Conservation (phyloP, 1,140 invertebrate species). For the Drosophila arawakana region DNA sequence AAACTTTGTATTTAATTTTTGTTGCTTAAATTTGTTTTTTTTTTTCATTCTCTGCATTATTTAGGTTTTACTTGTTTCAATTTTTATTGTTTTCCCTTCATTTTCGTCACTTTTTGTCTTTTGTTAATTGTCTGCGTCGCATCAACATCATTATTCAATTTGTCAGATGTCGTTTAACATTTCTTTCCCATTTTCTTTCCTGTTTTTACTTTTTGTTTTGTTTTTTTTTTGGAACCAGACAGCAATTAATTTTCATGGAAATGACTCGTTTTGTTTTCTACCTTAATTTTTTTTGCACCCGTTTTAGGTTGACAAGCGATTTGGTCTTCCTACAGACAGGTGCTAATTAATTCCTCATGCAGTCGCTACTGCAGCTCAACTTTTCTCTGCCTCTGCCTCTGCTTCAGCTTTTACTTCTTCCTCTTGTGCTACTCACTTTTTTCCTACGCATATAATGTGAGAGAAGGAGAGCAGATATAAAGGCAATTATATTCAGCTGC, state of each 20-base stretch:
- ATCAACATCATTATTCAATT: constrained; percentile 49
- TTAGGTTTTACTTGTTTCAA: neutral
- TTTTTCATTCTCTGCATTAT: neutral
- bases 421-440: constrained; percentile 5
- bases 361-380: neutral
- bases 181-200: neutral
- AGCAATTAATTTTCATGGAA: constrained; percentile 75
- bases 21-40: neutral
- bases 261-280: constrained; percentile 62
- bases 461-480: constrained; percentile 19
- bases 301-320: constrained; percentile 12
- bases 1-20: neutral
- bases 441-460: constrained; percentile 17
- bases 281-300: constrained; percentile 8
- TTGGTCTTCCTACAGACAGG: constrained; percentile 5
- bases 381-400: neutral
- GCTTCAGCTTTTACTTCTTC: neutral
- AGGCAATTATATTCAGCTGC: constrained; percentile 65
- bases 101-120: neutral
- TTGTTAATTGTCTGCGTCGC: constrained; percentile 35
- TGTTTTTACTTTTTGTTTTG: neutral
- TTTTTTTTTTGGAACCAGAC: constrained; percentile 13
- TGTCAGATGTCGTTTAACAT: constrained; percentile 22
- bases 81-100: neutral
- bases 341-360: constrained; percentile 49